phyloP scores from a whole-genome alignment of 2,797 vertebrate species.

The Denticeps clupeoides region DNA sequence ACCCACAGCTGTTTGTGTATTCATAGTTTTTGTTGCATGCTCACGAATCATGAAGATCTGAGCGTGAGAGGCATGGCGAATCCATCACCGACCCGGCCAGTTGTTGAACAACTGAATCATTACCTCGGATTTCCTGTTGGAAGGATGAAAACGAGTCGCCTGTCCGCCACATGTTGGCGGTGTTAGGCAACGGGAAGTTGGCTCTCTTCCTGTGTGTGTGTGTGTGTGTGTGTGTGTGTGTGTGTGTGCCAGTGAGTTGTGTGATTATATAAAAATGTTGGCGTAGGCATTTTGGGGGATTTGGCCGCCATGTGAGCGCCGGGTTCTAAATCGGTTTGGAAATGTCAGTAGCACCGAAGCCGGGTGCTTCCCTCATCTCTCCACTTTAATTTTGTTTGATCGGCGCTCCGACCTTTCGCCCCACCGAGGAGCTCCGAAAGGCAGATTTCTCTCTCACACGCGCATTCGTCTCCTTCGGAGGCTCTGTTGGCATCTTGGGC shows the following conservation, averaged over 20 bases:
- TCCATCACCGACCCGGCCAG: too few relatives aligned
- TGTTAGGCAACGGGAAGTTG: not conserved
- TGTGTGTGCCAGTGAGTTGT: not conserved
- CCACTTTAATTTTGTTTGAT: constrained; percentile 23
- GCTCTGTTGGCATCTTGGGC: not conserved
- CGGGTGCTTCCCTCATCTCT: constrained; percentile 15
- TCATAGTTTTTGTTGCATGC: too few relatives aligned
- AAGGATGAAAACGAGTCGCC: too few relatives aligned
- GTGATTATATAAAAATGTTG: constrained; percentile 17
- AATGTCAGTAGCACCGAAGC: constrained; percentile 30
- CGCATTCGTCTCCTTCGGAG: not conserved
- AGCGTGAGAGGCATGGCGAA: too few relatives aligned
- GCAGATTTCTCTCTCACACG: not conserved
- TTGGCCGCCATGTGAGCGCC: constrained; percentile 1
- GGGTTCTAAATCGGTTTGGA: constrained; percentile 28
- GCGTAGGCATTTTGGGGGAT: constrained; percentile 24
- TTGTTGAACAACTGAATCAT: too few relatives aligned
- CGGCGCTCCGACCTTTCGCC: constrained; percentile 26
- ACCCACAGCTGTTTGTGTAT: too few relatives aligned
- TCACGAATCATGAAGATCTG: too few relatives aligned
- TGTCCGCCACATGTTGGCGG: too few relatives aligned
- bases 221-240: not conserved
- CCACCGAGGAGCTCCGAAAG: constrained; percentile 2
- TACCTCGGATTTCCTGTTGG: too few relatives aligned
- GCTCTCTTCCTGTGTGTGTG: not conserved